These are phyloP conservation scores for Melangyna quadrimaculata DNA, from an alignment of 2,888 invertebrate species.

Conservation along the genomic window DNA sequence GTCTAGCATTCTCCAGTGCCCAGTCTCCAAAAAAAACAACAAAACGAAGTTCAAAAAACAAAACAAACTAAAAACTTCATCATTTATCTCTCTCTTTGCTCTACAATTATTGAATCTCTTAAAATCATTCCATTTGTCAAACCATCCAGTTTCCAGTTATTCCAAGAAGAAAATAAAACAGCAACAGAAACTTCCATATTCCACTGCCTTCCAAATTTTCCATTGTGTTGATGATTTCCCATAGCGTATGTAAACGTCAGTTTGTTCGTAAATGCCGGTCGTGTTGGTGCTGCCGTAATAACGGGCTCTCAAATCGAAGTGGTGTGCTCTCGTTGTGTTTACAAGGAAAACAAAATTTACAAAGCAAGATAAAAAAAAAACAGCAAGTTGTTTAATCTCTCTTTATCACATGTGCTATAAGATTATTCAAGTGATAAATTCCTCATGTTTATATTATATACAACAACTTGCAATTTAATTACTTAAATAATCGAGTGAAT, in stretches of 20 bases:
- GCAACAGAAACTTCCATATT: not conserved
- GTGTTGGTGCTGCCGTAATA: constrained; percentile 56
- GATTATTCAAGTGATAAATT: not conserved
- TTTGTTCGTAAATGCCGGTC: constrained; percentile 68
- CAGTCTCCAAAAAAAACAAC: too few relatives aligned
- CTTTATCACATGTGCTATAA: constrained; percentile 9
- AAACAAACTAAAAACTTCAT: not conserved
- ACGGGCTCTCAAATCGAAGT: constrained; percentile 20
- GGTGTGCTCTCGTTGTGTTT: constrained; percentile 34
- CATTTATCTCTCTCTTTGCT: not conserved
- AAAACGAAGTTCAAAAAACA: too few relatives aligned
- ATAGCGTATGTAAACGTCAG: constrained; percentile 64
- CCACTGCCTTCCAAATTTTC: constrained; percentile 1
- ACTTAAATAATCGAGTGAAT: not conserved
- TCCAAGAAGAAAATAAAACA: not conserved
- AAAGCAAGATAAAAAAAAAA: constrained; percentile 15
- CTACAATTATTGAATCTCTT: not conserved
- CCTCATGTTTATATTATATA: not conserved
- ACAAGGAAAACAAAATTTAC: constrained; percentile 23
- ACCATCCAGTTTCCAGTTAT: constrained; percentile 4
- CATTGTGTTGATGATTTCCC: constrained; percentile 53
- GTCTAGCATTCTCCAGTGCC: too few relatives aligned
- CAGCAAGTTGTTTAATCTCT: constrained; percentile 43
- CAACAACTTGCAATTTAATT: not conserved
- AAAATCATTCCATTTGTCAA: not conserved